Base-by-base conservation (phyloP, 2,888 invertebrate genomes). In the Vandiemenella viatica region DNA sequence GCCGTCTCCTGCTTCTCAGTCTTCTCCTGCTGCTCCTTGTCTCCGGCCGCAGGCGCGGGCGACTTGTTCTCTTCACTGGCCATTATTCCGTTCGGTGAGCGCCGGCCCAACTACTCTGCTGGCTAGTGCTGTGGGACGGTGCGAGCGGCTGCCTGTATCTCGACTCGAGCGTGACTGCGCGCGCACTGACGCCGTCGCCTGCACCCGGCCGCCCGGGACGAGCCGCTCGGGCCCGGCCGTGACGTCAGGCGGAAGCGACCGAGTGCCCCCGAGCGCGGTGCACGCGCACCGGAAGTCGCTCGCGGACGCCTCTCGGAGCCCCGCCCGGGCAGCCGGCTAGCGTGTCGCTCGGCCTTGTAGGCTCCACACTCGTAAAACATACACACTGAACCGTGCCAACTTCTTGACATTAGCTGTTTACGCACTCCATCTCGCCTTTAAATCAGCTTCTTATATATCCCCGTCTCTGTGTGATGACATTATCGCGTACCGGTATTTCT, bases 11-110 rank as follows among this genome's bases (percentile, higher is more conserved):
- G 43, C 13, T 50, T 44, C n/a, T 38, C 46, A 42, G 22, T 43
- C 46, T 43, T 38, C 47, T 53, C 49, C 22, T 54, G 48, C 37
- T 46, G 50, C 61, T 76, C 77, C 59, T 69, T 69, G n/a, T n/a
- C n/a, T n/a, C n/a, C n/a, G n/a, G n/a, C n/a, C 58, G 65, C 65
- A 58, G 69, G 70, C 56, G 73, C 73, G 53, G 78, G 76, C 58
- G 75, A 75, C 67, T 76, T 80, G 67, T 79, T 81, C 64, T 77
- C 80, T 74, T 85, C 84, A 59, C 82, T 79, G 61, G 84, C 79
- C 84, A 86, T 85, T 32, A n/a, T 10, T 6, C 10, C 7, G 7
- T 23, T 6, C 3, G 32, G n/a, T 10, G n/a, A 13, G 32, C 32
- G 32, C 32, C n/a, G n/a, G 32, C 32, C 32, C 13, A 4, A 13